Percentiles rank a stretch among this genome's conserved stretches.
Evolutionary conservation across 1,140 invertebrate species (phyloP).

Genomic region (Latrodectus geometricus): DNA sequence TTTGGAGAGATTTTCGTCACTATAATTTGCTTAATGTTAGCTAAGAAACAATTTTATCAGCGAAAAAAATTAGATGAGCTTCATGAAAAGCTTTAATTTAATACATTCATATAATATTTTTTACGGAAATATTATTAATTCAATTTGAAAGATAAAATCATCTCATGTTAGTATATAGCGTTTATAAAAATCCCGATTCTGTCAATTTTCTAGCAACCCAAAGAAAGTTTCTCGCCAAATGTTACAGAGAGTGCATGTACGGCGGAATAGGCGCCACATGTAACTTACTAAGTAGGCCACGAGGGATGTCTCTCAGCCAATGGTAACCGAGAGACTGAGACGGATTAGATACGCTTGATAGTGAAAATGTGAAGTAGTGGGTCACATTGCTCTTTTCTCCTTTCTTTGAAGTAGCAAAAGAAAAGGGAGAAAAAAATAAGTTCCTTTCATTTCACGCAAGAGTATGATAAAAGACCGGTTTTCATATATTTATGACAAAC

Average conservation of each 20-base stretch:
- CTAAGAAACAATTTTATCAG: too few relatives aligned
- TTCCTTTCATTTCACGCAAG: too few relatives aligned
- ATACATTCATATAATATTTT: neutral
- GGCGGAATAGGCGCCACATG: neutral
- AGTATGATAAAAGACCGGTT: too few relatives aligned
- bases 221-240: neutral
- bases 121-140: neutral
- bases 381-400: neutral
- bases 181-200: neutral
- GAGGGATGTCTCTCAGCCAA: constrained; percentile 25
- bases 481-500: too few relatives aligned
- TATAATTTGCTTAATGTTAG: too few relatives aligned
- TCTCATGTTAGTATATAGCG: too few relatives aligned
- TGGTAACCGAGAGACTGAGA: constrained; percentile 7
- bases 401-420: too few relatives aligned
- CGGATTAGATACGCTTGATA: neutral
- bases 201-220: neutral
- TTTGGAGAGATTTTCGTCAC: too few relatives aligned
- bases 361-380: constrained; percentile 29
- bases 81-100: neutral
- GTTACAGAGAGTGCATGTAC: constrained; percentile 1
- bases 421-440: too few relatives aligned
- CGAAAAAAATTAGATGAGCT: too few relatives aligned
- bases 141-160: neutral
- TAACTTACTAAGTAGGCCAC: constrained; percentile 22